phyloP scores from a whole-genome alignment of 2,113 vertebrate species.

The Trematocara macrostoma region DNA sequence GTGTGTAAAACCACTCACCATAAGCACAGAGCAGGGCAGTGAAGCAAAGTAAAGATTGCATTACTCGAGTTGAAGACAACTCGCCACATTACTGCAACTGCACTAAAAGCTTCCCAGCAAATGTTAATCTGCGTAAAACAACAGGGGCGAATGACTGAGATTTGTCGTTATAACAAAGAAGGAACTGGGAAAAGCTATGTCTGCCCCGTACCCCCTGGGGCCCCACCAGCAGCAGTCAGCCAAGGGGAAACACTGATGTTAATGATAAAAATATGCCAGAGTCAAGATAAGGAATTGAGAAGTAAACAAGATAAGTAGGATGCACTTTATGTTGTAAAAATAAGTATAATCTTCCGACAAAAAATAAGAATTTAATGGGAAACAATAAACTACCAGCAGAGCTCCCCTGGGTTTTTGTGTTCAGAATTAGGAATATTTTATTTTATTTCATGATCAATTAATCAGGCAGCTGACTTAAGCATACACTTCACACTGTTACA shows the following conservation, averaged over 20 bases:
- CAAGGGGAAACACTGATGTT: not conserved
- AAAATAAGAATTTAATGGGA: slow-evolving; percentile 15
- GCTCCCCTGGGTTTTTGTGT: slow-evolving; percentile 5
- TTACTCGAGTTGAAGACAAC: not conserved
- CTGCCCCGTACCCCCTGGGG: not conserved
- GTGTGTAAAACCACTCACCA: not conserved
- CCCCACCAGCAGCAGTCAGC: not conserved
- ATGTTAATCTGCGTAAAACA: not conserved
- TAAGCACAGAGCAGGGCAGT: not conserved
- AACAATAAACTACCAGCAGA: slow-evolving; percentile 7
- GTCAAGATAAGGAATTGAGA: not conserved
- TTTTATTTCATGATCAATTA: slow-evolving; percentile 5
- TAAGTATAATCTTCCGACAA: not conserved
- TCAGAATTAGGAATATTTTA: not conserved
- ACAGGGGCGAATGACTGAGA: not conserved
- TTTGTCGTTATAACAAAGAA: not conserved
- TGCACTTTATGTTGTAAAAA: not conserved
- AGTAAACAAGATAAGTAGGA: not conserved
- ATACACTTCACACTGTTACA: not conserved
- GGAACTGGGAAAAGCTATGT: not conserved
- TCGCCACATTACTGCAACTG: not conserved
- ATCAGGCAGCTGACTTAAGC: not conserved
- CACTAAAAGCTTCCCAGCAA: not conserved
- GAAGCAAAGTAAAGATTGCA: not conserved
- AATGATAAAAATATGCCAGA: not conserved